These are phyloP conservation scores for Coenobita brevimanus DNA, from an alignment of 1,140 invertebrate species.

Conservation along the genomic window DNA sequence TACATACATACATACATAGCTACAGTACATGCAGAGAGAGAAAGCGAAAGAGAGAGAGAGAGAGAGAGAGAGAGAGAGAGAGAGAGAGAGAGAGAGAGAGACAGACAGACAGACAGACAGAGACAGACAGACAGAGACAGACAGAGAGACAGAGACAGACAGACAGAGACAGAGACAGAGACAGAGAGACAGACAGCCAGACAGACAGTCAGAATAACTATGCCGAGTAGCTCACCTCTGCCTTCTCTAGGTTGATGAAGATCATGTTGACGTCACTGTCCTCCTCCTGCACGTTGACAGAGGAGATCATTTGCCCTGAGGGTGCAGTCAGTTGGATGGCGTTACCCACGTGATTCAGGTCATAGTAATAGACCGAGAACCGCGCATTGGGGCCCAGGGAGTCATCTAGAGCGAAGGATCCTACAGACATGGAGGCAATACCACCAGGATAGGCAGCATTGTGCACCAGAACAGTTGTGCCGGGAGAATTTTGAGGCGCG, in stretches of 20 bases:
- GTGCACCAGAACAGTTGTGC: conserved; percentile 58
- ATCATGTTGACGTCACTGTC: conserved; percentile 56
- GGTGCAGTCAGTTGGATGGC: conserved; percentile 67
- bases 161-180: no score
- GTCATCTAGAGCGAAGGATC: conserved; percentile 69
- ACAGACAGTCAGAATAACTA: no score
- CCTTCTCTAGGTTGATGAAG: conserved; percentile 30
- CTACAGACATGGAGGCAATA: conserved; percentile 67
- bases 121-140: no score
- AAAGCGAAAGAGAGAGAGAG: no score
- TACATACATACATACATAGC: no score
- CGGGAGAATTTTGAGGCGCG: conserved; percentile 26
- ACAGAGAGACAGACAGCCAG: no score
- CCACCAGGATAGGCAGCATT: conserved; percentile 59
- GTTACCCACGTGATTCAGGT: conserved; percentile 69
- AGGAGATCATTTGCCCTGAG: conserved; percentile 59
- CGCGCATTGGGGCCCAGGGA: conserved; percentile 69
- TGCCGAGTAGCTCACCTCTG: conserved; percentile 9
- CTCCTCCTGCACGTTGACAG: conserved; percentile 68
- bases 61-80: no score
- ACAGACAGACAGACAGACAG: no score
- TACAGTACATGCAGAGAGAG: no score
- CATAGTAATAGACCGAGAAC: conserved; percentile 70
- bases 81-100: no score
- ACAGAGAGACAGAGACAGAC: no score